A percentile compares a stretch with the other conserved stretches of the same genome.
Evolutionary conservation across 2,888 invertebrate species (phyloP).

Genomic region (Coleophora flavipennella): DNA sequence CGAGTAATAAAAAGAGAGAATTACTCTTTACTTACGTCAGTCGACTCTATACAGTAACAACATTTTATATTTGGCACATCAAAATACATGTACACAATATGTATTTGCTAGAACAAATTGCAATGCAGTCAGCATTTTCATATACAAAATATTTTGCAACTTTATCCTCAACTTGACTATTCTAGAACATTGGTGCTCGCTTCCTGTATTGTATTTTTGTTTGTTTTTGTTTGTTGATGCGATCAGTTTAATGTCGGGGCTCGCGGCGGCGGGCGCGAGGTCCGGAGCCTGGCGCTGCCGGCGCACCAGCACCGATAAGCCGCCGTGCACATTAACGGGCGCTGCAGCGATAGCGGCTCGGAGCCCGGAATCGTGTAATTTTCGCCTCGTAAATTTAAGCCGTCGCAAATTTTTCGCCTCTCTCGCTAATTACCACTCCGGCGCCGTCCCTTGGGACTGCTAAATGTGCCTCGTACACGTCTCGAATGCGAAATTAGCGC

Average conservation of each 20-base stretch:
- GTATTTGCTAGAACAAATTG: too few relatives aligned
- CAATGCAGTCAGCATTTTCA: too few relatives aligned
- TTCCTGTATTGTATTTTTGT: conserved; percentile 30
- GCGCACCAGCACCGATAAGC: conserved; percentile 56
- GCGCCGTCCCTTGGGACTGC: conserved; percentile 62
- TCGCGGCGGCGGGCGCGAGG: conserved; percentile 6
- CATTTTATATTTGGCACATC: too few relatives aligned
- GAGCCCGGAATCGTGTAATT: conserved; percentile 63
- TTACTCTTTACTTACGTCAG: too few relatives aligned
- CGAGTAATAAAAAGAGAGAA: too few relatives aligned
- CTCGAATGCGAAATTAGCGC: conserved; percentile 59
- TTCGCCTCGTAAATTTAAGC: conserved; percentile 71
- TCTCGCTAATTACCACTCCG: conserved; percentile 68
- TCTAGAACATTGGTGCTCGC: conserved; percentile 12
- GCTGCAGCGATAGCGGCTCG: conserved; percentile 60
- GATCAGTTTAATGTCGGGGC: conserved; percentile 42
- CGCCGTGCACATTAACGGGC: conserved; percentile 65
- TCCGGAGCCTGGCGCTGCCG: conserved; percentile 19
- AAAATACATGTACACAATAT: too few relatives aligned
- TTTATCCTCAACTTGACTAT: conserved; percentile 3
- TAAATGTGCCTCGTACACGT: conserved; percentile 65
- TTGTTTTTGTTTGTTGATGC: conserved; percentile 39
- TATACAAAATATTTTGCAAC: conserved; percentile 1
- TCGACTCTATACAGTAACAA: too few relatives aligned
- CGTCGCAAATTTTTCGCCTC: conserved; percentile 71